phyloP scores from a whole-genome alignment of 1,140 invertebrate genomes.

The Tetraneura akinire region DNA sequence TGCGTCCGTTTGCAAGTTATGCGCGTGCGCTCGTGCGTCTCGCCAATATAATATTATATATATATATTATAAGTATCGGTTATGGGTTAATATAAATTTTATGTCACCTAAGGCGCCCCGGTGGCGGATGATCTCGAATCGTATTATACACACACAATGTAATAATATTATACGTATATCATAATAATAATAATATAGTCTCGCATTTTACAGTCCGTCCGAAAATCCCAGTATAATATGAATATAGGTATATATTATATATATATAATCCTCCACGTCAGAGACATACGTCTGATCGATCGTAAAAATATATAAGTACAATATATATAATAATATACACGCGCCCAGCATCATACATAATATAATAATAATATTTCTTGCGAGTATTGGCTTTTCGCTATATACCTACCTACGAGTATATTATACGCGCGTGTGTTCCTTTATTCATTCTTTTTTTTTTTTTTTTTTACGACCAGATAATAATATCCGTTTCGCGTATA shows the following conservation, averaged over 20 bases:
- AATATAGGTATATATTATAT: no score
- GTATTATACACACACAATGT: no score
- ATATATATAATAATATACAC: conserved; percentile 29
- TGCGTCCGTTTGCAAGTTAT: background rate
- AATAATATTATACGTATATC: no score
- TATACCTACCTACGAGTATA: background rate
- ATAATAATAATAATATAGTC: no score
- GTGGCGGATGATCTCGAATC: conserved; percentile 11
- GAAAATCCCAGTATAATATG: no score
- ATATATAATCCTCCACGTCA: background rate
- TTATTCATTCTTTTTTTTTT: no score
- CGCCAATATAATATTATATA: no score
- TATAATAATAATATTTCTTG: background rate
- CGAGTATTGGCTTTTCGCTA: background rate
- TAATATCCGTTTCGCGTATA: conserved; percentile 26
- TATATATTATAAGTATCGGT: no score
- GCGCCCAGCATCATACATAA: background rate
- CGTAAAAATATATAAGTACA: conserved; percentile 40
- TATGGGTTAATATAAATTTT: background rate
- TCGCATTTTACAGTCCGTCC: no score
- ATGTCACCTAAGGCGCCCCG: conserved; percentile 30
- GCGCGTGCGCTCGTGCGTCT: no score
- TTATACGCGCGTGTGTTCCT: background rate
- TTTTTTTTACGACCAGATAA: conserved; percentile 48
- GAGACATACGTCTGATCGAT: background rate